Evolutionary conservation across 2,113 vertebrate genomes (phyloP), one percentile per base, ranked within the genome.

Genomic region (Fulmarus glacialis): DNA sequence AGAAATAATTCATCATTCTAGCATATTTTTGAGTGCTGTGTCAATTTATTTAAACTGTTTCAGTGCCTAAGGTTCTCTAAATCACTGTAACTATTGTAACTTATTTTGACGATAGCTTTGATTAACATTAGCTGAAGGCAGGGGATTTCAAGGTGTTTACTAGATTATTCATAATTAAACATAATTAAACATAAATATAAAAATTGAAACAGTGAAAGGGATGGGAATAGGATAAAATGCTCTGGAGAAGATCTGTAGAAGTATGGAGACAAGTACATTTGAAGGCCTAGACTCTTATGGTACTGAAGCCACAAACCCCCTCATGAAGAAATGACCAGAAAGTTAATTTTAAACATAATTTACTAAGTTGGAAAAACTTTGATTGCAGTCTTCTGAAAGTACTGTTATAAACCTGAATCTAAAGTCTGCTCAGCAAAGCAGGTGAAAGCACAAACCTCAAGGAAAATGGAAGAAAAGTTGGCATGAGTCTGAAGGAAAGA

Each of bases 1-100:
- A 93, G 96, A 89, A 91, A 90, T 87, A 97, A 96, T 91, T 93
- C 11, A 92, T 70, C 64, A 53, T 83, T 77, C 24, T 56, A 90
- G 40, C 15, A 38, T 75, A 64, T 86, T 95, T 85, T 86, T 66
- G 67, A 90, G 71, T 86, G 29, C 66, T 62, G 8, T 86, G 71
- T 81, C 67, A 83, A 86, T 97, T 92, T 90, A 90, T 82, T 82
- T 93, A 93, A 95, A 90, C 40, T 80, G 55, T 60, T 93, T 85
- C 36, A 40, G 42, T 70, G 85, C 63, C 66, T 62, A 29, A 66
- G 38, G 66, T 60, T 95, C 66, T 73, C 32, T 70, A 66, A 80
- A 73, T 75, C 15, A 45, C 52, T 11, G 9, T 63, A 64, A 79
- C 27, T 68, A 13, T 56, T 87, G 27, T 67, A 85, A 68, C 48